Evolutionary conservation across 1,140 invertebrate species (phyloP).

Genomic region (Brachionus koreanus): DNA sequence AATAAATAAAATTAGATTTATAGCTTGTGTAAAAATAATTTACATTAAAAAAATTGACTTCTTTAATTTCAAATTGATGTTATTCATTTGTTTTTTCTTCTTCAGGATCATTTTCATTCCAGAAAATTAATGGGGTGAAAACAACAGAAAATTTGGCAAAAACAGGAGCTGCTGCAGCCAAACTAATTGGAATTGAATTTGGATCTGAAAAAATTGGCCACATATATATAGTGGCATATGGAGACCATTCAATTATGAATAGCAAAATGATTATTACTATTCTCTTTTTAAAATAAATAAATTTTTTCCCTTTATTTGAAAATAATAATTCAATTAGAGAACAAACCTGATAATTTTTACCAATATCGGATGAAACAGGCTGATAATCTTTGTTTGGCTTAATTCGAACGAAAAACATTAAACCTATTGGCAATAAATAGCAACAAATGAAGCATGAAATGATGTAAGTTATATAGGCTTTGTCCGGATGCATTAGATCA

Average conservation of each 20-base stretch:
- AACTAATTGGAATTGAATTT: neutral
- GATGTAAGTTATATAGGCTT: slow-evolving; percentile 7
- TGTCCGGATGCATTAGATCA: slow-evolving; percentile 33
- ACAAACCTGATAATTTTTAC: slow-evolving; percentile 3
- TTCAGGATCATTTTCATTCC: neutral
- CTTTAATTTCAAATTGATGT: neutral
- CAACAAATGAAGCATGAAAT: slow-evolving; percentile 36
- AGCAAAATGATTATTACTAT: neutral
- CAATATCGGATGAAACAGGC: neutral
- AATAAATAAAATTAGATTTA: neutral
- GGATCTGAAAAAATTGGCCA: slow-evolving; percentile 41
- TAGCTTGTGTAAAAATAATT: neutral
- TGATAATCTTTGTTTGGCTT: slow-evolving; percentile 16
- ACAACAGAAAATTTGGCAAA: slow-evolving; percentile 40
- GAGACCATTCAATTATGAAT: slow-evolving; percentile 39
- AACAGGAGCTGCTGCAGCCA: slow-evolving; percentile 30
- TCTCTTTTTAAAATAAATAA: slow-evolving; percentile 36
- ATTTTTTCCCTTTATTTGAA: neutral
- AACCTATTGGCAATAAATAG: slow-evolving; percentile 19
- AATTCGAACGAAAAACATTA: neutral
- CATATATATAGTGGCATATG: neutral
- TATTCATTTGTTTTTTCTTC: neutral
- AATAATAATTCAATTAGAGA: neutral
- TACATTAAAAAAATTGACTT: neutral
- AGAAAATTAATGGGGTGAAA: slow-evolving; percentile 2